A percentile compares a stretch with the other conserved stretches of the same genome.
Evolutionary conservation across 1,140 invertebrate genomes (phyloP).

Genomic region (Luehdorfia chinensis): DNA sequence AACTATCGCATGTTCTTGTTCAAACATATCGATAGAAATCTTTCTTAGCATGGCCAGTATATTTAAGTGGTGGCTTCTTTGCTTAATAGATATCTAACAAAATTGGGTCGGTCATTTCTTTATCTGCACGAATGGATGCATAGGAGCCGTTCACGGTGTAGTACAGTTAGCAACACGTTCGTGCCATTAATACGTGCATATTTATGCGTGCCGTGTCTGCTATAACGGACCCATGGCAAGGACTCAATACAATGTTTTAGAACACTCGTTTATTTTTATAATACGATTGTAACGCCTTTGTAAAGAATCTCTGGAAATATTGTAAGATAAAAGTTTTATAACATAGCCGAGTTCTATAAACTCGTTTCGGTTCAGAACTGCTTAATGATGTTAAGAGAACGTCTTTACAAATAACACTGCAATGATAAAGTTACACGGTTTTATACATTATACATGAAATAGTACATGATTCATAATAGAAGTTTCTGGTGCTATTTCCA

Average conservation of each 20-base stretch:
- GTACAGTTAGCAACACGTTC: constrained; percentile 66
- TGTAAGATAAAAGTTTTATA: too few species aligned
- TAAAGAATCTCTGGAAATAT: too few species aligned
- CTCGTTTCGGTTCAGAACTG: too few species aligned
- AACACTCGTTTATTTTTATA: too few species aligned
- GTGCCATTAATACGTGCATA: constrained; percentile 70
- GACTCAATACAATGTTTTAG: constrained; percentile 45
- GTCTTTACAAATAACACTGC: too few species aligned
- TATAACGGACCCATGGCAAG: constrained; percentile 60
- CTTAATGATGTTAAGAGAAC: too few species aligned
- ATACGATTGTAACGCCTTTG: too few species aligned
- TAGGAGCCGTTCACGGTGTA: constrained; percentile 53
- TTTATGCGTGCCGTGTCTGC: constrained; percentile 69
- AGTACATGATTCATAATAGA: too few species aligned
- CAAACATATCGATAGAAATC: constrained; percentile 10
- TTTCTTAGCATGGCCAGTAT: not conserved
- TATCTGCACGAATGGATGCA: constrained; percentile 53
- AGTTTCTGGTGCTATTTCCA: too few species aligned
- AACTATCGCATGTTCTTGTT: constrained; percentile 3
- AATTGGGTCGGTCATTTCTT: constrained; percentile 29
- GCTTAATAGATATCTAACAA: constrained; percentile 1
- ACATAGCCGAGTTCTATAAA: too few species aligned
- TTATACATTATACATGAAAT: too few species aligned
- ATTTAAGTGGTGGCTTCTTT: not conserved
- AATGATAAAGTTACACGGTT: too few species aligned